Conservation (phyloP, 2,797 vertebrate species). For the Chaetodon trifasciatus region DNA sequence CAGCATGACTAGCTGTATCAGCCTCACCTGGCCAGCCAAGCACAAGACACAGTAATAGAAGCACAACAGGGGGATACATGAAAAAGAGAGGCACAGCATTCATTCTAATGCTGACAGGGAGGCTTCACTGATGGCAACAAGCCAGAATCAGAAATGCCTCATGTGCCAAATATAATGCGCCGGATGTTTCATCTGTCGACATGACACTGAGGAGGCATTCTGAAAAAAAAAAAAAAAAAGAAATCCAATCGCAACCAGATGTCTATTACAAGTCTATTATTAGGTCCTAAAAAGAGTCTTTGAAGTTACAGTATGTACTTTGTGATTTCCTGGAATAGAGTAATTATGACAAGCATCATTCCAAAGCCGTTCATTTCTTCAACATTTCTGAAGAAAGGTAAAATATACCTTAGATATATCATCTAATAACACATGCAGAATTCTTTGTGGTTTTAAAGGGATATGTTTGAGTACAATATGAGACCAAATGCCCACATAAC, state of each 20-base stretch:
- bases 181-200: conserved; percentile 18
- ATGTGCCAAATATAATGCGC: conserved; percentile 13
- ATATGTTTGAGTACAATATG: neutral
- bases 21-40: conserved; percentile 67
- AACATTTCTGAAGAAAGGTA: conserved; percentile 3
- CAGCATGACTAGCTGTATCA: conserved; percentile 62
- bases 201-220: neutral
- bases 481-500: neutral
- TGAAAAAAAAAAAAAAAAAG: neutral
- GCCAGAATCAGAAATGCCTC: conserved; percentile 26
- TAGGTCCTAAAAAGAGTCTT: neutral
- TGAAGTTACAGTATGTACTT: neutral
- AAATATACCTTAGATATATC: neutral
- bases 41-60: conserved; percentile 66
- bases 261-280: neutral
- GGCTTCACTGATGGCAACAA: conserved; percentile 28
- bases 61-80: conserved; percentile 52
- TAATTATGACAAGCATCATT: neutral
- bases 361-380: neutral
- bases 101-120: conserved; percentile 28
- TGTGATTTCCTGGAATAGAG: neutral
- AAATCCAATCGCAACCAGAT: neutral
- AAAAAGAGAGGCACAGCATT: conserved; percentile 36
- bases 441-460: neutral
- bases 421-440: too few relatives aligned